These are phyloP conservation scores for Aptenodytes patagonicus DNA, from an alignment of 2,113 vertebrate species.

Conservation along the genomic window DNA sequence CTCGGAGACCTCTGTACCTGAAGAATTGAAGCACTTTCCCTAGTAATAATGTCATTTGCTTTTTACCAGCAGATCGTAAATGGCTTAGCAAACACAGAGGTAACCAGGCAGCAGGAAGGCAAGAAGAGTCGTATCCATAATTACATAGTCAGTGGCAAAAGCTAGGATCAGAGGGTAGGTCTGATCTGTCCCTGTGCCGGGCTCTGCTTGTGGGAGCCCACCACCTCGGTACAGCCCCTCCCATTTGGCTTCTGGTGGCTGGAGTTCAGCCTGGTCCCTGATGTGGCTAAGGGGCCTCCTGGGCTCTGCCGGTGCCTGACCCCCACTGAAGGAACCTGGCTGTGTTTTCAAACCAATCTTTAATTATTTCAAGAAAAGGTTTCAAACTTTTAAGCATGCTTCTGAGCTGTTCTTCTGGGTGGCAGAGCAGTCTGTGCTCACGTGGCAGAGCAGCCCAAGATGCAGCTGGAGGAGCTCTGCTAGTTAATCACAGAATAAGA, in stretches of 20 bases:
- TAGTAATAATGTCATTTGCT: neutral
- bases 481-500: neutral
- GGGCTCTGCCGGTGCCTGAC: neutral
- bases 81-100: neutral
- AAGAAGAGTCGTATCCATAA: accelerated
- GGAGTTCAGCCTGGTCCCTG: neutral
- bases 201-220: neutral
- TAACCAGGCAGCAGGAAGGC: neutral
- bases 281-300: neutral
- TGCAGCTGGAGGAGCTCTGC: neutral
- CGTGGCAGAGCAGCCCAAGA: neutral
- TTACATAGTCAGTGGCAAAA: neutral
- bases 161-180: neutral
- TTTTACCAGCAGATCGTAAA: neutral
- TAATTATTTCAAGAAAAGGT: neutral
- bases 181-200: neutral
- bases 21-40: neutral
- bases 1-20: neutral
- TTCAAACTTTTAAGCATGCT: neutral
- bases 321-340: neutral
- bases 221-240: neutral
- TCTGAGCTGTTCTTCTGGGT: neutral
- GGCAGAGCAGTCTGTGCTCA: neutral
- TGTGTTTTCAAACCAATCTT: neutral
- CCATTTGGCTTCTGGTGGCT: neutral